Conservation (phyloP, 2,113 vertebrate genomes). For the Pogonocichla stellata region DNA sequence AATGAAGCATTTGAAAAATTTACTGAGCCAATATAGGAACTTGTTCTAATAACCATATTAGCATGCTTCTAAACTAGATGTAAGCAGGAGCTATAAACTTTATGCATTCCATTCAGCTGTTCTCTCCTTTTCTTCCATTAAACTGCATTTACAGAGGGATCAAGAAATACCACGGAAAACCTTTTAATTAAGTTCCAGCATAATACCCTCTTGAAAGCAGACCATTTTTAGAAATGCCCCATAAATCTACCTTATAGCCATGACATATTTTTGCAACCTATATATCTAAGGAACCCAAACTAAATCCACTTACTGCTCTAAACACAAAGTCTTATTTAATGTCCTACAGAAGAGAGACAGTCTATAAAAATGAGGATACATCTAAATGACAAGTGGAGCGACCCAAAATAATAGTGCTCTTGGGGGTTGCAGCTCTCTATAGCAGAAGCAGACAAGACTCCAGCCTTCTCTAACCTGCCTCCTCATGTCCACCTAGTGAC, state of each 20-base stretch:
- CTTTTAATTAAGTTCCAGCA: neutral
- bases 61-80: neutral
- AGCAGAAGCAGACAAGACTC: neutral
- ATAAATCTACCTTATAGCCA: neutral
- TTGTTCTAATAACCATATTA: neutral
- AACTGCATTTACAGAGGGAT: neutral
- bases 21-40: neutral
- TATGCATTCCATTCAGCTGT: neutral
- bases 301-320: neutral
- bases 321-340: neutral
- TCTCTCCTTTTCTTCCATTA: neutral
- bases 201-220: neutral
- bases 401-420: neutral
- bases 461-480: neutral
- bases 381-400: neutral
- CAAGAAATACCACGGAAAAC: neutral
- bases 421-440: neutral
- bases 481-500: neutral
- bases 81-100: neutral
- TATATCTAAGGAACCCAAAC: neutral
- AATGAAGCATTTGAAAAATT: neutral
- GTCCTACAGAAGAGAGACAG: neutral
- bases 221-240: neutral
- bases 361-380: neutral
- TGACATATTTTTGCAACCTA: accelerated